Conservation (phyloP, 2,797 vertebrate genomes). For the Acanthopagrus latus region DNA sequence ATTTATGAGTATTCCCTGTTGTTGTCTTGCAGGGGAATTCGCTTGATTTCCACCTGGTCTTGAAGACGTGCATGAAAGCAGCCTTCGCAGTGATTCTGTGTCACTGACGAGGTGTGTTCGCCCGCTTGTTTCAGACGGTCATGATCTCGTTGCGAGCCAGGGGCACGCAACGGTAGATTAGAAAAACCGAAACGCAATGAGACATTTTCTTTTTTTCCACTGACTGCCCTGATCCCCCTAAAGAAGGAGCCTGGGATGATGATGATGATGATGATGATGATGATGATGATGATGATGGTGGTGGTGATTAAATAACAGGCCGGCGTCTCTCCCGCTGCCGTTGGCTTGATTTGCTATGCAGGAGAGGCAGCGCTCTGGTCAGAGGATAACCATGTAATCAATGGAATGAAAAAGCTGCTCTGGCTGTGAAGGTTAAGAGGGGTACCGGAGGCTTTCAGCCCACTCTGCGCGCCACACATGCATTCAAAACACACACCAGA, state of each 20-base stretch:
- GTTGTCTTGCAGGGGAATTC: conserved; percentile 63
- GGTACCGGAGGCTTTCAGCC: conserved; percentile 69
- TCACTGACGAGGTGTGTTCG: conserved; percentile 45
- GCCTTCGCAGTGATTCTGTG: conserved; percentile 55
- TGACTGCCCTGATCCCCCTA: conserved; percentile 51
- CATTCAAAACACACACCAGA: conserved; percentile 65
- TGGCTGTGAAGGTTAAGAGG: conserved; percentile 85
- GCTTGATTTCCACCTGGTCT: conserved; percentile 55
- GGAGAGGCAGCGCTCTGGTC: conserved; percentile 76
- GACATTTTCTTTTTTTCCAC: conserved; percentile 19
- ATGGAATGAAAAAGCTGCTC: conserved; percentile 79
- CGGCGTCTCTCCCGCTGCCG: conserved; percentile 60
- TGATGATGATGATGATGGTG: too few species aligned
- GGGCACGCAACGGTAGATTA: conserved; percentile 10
- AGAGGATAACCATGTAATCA: conserved; percentile 85
- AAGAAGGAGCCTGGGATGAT: conserved; percentile 62
- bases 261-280: too few species aligned
- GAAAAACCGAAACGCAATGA: conserved; percentile 45
- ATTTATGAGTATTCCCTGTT: conserved; percentile 62
- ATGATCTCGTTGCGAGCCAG: conserved; percentile 14
- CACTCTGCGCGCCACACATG: conserved; percentile 62
- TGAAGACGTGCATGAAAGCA: conserved; percentile 54
- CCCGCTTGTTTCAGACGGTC: conserved; percentile 24
- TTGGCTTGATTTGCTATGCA: conserved; percentile 80
- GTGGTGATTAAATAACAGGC: conserved; percentile 78